Percentiles rank a stretch among this genome's conserved stretches.
These are phyloP conservation scores for Leucania comma DNA, from an alignment of 2,888 invertebrate species.

Conservation along the genomic window DNA sequence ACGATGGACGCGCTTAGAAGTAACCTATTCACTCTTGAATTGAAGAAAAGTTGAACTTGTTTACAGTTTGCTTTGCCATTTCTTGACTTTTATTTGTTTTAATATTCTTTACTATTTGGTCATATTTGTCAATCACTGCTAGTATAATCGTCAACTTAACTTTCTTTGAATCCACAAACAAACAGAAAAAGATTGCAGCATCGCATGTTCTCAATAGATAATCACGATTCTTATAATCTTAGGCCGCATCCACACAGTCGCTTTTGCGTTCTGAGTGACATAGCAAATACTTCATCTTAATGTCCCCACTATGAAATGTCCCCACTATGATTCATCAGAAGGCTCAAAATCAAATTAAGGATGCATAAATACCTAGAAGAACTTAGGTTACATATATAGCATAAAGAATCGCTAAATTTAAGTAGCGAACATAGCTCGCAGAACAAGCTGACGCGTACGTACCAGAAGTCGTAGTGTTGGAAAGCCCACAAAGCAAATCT, in stretches of 20 bases:
- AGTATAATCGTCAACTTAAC: constrained; percentile 13
- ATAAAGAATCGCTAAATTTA: too few species aligned
- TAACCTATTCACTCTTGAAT: not conserved
- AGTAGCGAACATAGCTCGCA: too few species aligned
- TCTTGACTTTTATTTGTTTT: not conserved
- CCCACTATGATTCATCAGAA: too few species aligned
- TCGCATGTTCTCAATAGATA: constrained; percentile 72
- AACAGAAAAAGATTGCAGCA: constrained; percentile 40
- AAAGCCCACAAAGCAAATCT: too few species aligned
- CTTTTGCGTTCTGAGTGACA: not conserved
- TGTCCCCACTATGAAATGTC: too few species aligned
- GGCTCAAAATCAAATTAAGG: too few species aligned
- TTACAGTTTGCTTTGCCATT: not conserved
- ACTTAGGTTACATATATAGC: too few species aligned
- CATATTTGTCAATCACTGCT: constrained; percentile 3
- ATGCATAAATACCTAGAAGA: too few species aligned
- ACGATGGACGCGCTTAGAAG: not conserved
- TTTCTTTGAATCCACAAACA: constrained; percentile 46
- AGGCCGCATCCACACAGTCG: constrained; percentile 1
- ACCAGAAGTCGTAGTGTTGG: too few species aligned
- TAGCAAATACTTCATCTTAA: not conserved
- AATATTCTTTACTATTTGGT: not conserved
- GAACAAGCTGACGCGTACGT: too few species aligned
- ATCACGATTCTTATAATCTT: constrained; percentile 73
- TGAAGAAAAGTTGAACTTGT: not conserved